These are phyloP conservation scores for Elmis aenea DNA, from an alignment of 2,888 invertebrate species.

Conservation along the genomic window DNA sequence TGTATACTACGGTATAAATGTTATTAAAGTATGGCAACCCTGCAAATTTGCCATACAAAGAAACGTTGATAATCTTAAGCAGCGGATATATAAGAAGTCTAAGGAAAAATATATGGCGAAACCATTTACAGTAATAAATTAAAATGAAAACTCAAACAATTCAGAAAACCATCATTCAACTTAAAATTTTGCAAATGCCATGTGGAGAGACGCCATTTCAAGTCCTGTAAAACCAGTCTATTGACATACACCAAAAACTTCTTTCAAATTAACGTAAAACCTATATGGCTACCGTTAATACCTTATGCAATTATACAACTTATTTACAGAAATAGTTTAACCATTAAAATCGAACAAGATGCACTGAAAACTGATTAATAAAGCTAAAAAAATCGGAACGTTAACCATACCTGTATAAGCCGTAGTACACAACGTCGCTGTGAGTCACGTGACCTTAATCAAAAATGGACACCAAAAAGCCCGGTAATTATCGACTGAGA, in stretches of 20 bases:
- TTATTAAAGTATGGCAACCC: constrained; percentile 19
- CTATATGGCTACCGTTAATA: too few relatives aligned
- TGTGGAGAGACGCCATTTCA: constrained; percentile 73
- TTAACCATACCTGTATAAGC: constrained; percentile 44
- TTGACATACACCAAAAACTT: constrained; percentile 47
- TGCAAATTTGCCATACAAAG: constrained; percentile 18
- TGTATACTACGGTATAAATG: constrained; percentile 7
- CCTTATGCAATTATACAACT: too few relatives aligned
- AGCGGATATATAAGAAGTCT: not conserved
- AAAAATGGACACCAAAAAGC: constrained; percentile 18
- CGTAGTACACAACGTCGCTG: constrained; percentile 43
- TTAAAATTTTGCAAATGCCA: constrained; percentile 53
- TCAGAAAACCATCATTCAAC: constrained; percentile 16
- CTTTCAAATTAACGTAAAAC: not conserved
- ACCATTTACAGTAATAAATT: too few relatives aligned
- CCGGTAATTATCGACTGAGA: too few relatives aligned
- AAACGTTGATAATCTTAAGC: constrained; percentile 2
- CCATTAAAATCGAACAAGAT: not conserved
- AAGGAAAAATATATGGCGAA: too few relatives aligned
- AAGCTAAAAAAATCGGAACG: constrained; percentile 32
- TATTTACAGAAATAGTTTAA: too few relatives aligned
- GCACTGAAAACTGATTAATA: constrained; percentile 4
- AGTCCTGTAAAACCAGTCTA: constrained; percentile 60
- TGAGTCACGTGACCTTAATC: constrained; percentile 40
- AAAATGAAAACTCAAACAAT: too few relatives aligned